phyloP scores from a whole-genome alignment of 2,888 invertebrate genomes.

The Antheraea assamensis region DNA sequence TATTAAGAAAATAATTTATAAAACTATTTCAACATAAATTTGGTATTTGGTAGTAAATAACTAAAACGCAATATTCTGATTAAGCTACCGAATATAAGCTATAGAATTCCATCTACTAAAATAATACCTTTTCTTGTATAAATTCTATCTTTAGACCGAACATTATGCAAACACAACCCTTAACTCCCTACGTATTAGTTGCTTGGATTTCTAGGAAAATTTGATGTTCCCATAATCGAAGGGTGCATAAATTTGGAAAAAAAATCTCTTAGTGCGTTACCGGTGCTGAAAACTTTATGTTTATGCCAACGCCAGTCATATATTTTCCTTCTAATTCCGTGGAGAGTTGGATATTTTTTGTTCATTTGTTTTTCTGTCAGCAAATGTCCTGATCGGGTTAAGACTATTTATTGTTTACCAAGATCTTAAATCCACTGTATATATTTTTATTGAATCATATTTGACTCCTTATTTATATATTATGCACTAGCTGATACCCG shows the following conservation, averaged over 20 bases:
- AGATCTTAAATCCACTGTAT: not conserved
- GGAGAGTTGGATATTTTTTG: slow-evolving; percentile 43
- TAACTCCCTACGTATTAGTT: slow-evolving; percentile 75
- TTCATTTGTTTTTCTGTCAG: slow-evolving; percentile 7
- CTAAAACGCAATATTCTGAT: not conserved
- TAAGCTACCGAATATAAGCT: not conserved
- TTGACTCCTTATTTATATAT: not conserved
- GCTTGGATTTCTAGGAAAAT: slow-evolving; percentile 70
- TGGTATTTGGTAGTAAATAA: not conserved
- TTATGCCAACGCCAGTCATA: slow-evolving; percentile 49
- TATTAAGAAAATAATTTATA: too few species aligned
- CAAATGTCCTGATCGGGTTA: not conserved
- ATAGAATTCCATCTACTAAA: not conserved
- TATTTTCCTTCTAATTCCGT: slow-evolving; percentile 57
- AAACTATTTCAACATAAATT: not conserved
- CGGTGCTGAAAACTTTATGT: slow-evolving; percentile 68
- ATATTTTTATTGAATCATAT: not conserved
- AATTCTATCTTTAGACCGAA: not conserved
- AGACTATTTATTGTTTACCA: not conserved
- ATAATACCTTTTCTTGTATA: not conserved
- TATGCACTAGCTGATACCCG: not conserved
- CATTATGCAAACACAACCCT: slow-evolving; percentile 76
- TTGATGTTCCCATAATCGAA: slow-evolving; percentile 68
- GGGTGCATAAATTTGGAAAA: slow-evolving; percentile 82
- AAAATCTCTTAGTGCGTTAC: slow-evolving; percentile 73